Base-by-base conservation (phyloP, 2,113 vertebrate genomes). In the Eclectus roratus region DNA sequence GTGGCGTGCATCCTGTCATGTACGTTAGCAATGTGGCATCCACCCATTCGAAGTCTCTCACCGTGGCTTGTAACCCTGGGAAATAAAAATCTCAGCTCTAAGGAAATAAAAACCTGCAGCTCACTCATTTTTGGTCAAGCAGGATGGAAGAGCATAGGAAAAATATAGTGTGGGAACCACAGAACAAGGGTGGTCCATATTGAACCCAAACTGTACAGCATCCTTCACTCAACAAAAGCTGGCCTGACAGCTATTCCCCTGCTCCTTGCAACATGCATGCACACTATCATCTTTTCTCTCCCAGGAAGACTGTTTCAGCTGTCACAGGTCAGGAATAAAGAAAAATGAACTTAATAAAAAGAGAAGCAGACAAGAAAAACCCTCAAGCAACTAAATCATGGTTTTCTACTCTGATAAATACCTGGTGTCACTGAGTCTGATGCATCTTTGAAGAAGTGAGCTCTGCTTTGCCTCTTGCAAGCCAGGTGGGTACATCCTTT, bases 281-380 rank as follows among this genome's bases (percentile, higher is more conserved):
- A 60, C 11, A 43, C 27, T 49, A 9, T 55, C 39, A 60, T 81
- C 28, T 27, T 44, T 60, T 46, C 47, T 56, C 53, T 70, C 49
- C 33, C 41, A 50, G 23, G 46, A 86, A 39, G 55, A 33, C 39
- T 31, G 9, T 27, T 86, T 68, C 76, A 88, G 37, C 55, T 63
- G n/a, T 78, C 64, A 92, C 35, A 64, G 43, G 49, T 71, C 55
- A 92, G 43, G 33, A 72, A 71, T 39, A 80, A 93, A 95, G 85
- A 91, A 80, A 95, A 88, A 95, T 18, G 17, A 78, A 33, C 50
- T 80, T 80, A 74, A 77, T 78, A 64, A 91, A 93, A 86, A 33
- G 4, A 19, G 46, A 93, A 12, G 24, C 15, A 66, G 74, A 73
- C 14, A 71, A 78, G 56, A 83, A 80, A 73, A 88, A 46, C n/a